Base-by-base conservation (phyloP, 2,797 vertebrate species). In the Pangasius mekongensis region DNA sequence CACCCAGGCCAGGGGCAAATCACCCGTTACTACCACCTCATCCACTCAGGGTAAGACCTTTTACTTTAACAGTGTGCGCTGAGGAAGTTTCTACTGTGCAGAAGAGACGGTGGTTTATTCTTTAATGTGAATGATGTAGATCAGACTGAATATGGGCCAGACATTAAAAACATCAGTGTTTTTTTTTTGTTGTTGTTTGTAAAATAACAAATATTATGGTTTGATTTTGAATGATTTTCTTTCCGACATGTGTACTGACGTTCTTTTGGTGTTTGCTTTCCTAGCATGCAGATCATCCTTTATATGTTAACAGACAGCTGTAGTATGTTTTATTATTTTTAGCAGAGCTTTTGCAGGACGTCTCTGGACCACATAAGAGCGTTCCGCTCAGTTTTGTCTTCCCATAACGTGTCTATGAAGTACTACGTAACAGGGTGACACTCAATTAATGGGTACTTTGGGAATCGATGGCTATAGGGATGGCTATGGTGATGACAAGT, bases 41-140 rank as follows among this genome's bases (percentile, higher is more conserved):
- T 94, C 97, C 27, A 91, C 96, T 84, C 97, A 97, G 89, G 97
- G 98, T 98, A 96, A 95, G 95, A 91, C 8, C 24, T 39, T 39
- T 52, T 47, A 74, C 39, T 47, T 9, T 78, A 78, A 30, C 16
- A 20, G 20, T 8, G 27, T 8, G 2, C 24, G 24, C 43, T 3
- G 76, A 33, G 49, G 14, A 33, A 54, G 6, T 2, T 20, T 30
- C 27, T 4, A 1, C n/a, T 20, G 27, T 8, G 49, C n/a, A 78
- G 7, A 33, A 11, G 49, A 78, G 39, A 27, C 10, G 0, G 2
- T 2, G 36, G 36, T 43, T 43, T 18, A 10, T 6, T n/a, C 5
- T 11, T 27, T 8, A 24, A 71, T 4, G 24, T 39, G 18, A 39
- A 36, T 39, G 33, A 22, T 71, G 33, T 6, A 20, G 67, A 39